Evolutionary conservation across 1,140 invertebrate genomes (phyloP).

Genomic region (Mercenaria mercenaria): DNA sequence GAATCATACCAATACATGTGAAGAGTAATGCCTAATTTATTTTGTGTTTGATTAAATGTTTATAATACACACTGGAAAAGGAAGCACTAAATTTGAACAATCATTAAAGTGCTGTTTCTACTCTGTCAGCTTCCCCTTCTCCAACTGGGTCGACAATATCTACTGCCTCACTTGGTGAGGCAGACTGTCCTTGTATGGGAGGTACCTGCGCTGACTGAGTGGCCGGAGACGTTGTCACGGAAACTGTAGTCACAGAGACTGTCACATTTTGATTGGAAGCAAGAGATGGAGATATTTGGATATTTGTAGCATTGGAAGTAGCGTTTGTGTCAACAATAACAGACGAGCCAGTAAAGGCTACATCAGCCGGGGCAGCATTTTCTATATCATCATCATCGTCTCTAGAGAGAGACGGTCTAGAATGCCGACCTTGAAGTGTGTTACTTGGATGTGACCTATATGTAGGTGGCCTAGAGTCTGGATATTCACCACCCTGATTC

Average conservation of each 20-base stretch:
- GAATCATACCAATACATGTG: neutral
- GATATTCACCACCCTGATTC: conserved; percentile 74
- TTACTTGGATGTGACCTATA: conserved; percentile 81
- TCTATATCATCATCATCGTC: conserved; percentile 68
- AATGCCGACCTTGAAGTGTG: conserved; percentile 65
- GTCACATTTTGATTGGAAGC: conserved; percentile 64
- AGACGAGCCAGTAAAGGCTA: conserved; percentile 70
- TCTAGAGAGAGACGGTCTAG: conserved; percentile 75
- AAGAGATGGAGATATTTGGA: conserved; percentile 49
- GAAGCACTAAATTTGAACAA: neutral
- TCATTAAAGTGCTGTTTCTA: conserved; percentile 40
- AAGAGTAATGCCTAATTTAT: neutral
- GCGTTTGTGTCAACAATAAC: conserved; percentile 58
- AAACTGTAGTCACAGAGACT: conserved; percentile 62
- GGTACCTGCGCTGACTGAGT: neutral
- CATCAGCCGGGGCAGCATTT: conserved; percentile 65
- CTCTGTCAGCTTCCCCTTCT: conserved; percentile 34
- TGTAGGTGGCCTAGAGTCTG: conserved; percentile 83
- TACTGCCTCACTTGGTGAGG: neutral
- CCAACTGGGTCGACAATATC: conserved; percentile 45
- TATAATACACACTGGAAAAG: neutral
- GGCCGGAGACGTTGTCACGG: conserved; percentile 42
- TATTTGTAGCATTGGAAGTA: conserved; percentile 44
- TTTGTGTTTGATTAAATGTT: neutral
- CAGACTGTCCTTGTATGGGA: conserved; percentile 5